These are phyloP conservation scores for Campylomormyrus tamandua DNA, from an alignment of 2,113 vertebrate species.

Conservation along the genomic window DNA sequence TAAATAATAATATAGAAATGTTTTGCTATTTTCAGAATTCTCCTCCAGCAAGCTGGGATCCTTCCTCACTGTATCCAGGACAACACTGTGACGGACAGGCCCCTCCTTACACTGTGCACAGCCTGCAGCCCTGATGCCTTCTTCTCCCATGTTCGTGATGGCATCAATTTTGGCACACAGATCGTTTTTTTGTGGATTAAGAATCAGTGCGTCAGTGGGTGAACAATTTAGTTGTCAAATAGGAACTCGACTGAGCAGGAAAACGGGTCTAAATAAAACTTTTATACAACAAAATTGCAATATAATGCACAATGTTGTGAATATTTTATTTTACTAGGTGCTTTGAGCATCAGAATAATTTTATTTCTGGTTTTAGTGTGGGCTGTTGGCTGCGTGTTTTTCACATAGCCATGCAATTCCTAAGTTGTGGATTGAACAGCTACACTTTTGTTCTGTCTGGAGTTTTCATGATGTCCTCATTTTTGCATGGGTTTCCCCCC, in stretches of 20 bases:
- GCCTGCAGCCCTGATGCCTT: conserved; percentile 75
- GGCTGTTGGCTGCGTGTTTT: neutral
- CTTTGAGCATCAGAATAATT: neutral
- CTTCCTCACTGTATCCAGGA: conserved; percentile 78
- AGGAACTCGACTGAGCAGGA: neutral
- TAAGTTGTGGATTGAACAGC: neutral
- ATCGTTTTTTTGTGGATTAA: conserved; percentile 82
- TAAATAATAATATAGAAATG: neutral
- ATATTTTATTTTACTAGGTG: neutral
- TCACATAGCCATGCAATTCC: neutral
- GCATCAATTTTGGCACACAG: conserved; percentile 81
- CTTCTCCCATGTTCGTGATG: conserved; percentile 83
- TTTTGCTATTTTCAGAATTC: conserved; percentile 56
- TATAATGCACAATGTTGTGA: neutral
- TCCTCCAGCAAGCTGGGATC: conserved; percentile 78
- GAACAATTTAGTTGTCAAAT: neutral
- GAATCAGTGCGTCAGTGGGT: conserved; percentile 24
- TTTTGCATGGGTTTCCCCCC: neutral
- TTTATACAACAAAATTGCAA: neutral
- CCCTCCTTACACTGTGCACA: conserved; percentile 72
- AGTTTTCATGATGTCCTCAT: neutral
- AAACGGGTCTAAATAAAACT: neutral
- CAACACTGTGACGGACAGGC: conserved; percentile 45
- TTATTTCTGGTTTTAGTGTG: neutral
- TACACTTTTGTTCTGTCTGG: neutral